Evolutionary conservation across 2,888 invertebrate genomes (phyloP).

Genomic region (Tinea semifulvella): DNA sequence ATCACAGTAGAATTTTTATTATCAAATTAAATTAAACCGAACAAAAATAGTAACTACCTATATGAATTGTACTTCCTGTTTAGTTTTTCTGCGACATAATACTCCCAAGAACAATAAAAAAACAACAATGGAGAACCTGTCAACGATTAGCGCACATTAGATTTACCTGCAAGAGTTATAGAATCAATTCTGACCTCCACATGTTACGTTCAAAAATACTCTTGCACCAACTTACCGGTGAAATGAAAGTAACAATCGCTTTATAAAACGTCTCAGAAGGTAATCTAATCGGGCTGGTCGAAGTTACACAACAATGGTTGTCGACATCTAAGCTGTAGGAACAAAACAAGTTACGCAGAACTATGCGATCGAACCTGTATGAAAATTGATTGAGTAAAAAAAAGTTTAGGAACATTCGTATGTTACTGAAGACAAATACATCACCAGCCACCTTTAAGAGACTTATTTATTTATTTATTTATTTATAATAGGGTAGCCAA

Average conservation of each 20-base stretch:
- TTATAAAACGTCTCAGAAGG: constrained; percentile 52
- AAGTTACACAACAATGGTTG: constrained; percentile 42
- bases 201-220: neutral
- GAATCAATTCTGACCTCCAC: constrained; percentile 6
- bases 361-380: neutral
- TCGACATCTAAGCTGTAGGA: constrained; percentile 19
- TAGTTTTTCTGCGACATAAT: neutral
- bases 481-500: no score
- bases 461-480: no score
- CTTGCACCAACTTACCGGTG: constrained; percentile 23
- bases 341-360: constrained; percentile 14
- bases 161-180: no score
- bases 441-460: no score
- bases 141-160: neutral
- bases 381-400: no score
- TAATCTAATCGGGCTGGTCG: constrained; percentile 43
- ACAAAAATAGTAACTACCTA: no score
- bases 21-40: no score
- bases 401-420: no score
- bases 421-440: no score
- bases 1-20: no score
- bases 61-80: no score
- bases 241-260: constrained; percentile 60
- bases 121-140: neutral
- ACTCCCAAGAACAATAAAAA: neutral